Evolutionary conservation across 2,797 vertebrate genomes (phyloP).

Genomic region (Peromyscus nudipes): DNA sequence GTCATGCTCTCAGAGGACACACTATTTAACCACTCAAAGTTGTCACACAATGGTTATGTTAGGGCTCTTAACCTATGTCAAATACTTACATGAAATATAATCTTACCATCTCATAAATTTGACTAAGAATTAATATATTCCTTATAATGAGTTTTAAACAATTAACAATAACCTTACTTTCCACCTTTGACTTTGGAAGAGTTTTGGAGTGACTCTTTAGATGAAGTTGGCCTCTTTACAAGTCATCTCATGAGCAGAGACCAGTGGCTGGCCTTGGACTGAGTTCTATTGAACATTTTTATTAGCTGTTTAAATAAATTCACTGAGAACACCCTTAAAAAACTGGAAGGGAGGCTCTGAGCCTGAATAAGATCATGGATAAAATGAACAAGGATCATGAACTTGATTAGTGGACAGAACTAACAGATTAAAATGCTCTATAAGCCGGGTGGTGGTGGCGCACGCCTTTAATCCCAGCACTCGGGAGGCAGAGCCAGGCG

Average conservation of each 20-base stretch:
- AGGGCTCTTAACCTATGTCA: not conserved
- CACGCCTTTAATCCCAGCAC: no score
- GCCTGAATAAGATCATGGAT: not conserved
- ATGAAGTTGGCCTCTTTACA: not conserved
- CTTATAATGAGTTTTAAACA: slow-evolving; percentile 38
- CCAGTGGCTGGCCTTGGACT: not conserved
- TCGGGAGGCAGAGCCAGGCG: no score
- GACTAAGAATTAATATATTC: slow-evolving; percentile 20
- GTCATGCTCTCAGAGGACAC: not conserved
- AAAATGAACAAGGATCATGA: not conserved
- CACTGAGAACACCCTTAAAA: not conserved
- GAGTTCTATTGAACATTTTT: not conserved
- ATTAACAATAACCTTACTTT: slow-evolving; percentile 15
- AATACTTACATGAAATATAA: slow-evolving; percentile 2
- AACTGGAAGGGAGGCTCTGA: not conserved
- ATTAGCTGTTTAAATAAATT: not conserved
- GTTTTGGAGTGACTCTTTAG: not conserved
- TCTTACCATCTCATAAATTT: not conserved
- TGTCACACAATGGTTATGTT: fast-evolving
- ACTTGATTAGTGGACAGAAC: not conserved
- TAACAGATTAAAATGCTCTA: not conserved
- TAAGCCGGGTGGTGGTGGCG: no score
- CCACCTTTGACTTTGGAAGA: slow-evolving; percentile 16
- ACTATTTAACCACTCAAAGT: not conserved
- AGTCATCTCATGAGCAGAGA: not conserved